phyloP scores from a whole-genome alignment of 2,113 vertebrate species.

The Lophotis ruficrista region DNA sequence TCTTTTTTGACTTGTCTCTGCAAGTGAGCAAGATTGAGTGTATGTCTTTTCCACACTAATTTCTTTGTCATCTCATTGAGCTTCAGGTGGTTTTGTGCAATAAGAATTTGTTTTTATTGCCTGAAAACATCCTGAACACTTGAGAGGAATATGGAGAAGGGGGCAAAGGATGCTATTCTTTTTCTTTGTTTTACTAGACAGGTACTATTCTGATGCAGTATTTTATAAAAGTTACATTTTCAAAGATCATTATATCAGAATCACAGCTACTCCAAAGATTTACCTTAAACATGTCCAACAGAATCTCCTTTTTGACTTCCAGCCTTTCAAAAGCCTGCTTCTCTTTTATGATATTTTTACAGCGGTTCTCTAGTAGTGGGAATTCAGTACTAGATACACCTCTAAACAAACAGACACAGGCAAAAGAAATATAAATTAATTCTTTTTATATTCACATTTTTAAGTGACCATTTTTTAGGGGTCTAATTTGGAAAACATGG shows the following conservation, averaged over 20 bases:
- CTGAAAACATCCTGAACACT: neutral
- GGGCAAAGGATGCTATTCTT: neutral
- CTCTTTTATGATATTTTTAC: conserved; percentile 77
- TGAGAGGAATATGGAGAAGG: neutral
- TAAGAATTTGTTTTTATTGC: neutral
- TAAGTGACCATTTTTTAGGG: neutral
- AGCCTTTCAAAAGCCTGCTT: conserved; percentile 81
- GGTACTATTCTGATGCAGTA: neutral
- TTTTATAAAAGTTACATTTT: neutral
- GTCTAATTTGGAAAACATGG: neutral
- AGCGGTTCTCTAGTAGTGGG: conserved; percentile 68
- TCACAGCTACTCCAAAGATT: neutral
- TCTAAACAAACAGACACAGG: conserved; percentile 43
- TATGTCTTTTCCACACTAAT: neutral
- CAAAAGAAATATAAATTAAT: neutral
- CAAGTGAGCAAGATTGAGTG: neutral
- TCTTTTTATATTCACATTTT: neutral
- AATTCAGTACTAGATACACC: conserved; percentile 78
- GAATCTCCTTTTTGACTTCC: conserved; percentile 77
- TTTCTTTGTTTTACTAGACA: neutral
- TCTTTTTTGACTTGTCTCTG: neutral
- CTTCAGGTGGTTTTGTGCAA: neutral
- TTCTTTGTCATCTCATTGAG: neutral
- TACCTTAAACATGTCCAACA: conserved; percentile 84
- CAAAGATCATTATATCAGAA: neutral